Base-by-base conservation (phyloP, 2,113 vertebrate species). In the Hemibagrus wyckioides region DNA sequence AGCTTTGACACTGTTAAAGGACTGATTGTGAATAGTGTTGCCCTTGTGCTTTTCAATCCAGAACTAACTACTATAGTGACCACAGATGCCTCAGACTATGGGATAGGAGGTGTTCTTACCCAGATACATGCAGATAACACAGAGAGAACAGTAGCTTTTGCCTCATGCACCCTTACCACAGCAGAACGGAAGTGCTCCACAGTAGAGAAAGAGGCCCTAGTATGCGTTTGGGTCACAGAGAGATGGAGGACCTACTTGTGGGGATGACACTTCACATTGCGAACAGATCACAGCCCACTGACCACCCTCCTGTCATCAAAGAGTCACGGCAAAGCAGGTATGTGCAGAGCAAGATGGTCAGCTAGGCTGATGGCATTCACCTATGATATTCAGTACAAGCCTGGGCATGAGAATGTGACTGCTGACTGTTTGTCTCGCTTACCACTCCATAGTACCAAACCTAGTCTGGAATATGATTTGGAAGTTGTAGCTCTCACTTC, bases 281-380 rank as follows among this genome's bases (percentile, higher is more conserved):
- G 44, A 2, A 88, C 83, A 33, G 83, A 82, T 44, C 79, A 88
- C 84, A 85, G 30, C 1, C 77, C 87, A 23, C 65, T 87, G 1
- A 89, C 41, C n/a, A 86, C 77, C 25, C 79, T 89, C 3, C 59
- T 83, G 23, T 28, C 65, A 7, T 76, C 67, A 87, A 89, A 71
- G 88, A n/a, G n/a, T n/a, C n/a, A n/a, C n/a, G n/a, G 82, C 21
- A 57, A 69, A 67, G 85, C 82, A n/a, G 85, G 81, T 5, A 48
- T 84, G 82, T 25, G 59, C 6, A 89, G 80, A 61, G 85, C 73
- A 11, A 4, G 54, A 17, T 84, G 88, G 82, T 89, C 83, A 44
- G 83, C 88, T 48, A 83, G 73, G 23, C 23, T 89, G 14, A 59
- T 89, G 41, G 17, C 6, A 4, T 86, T 80, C 9, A 21, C 28